A percentile compares a stretch with the other conserved stretches of the same genome.
Evolutionary conservation across 37 sponge, comb jelly and placozoan species (phyloP).

Genomic region (Ephydatia muelleri): DNA sequence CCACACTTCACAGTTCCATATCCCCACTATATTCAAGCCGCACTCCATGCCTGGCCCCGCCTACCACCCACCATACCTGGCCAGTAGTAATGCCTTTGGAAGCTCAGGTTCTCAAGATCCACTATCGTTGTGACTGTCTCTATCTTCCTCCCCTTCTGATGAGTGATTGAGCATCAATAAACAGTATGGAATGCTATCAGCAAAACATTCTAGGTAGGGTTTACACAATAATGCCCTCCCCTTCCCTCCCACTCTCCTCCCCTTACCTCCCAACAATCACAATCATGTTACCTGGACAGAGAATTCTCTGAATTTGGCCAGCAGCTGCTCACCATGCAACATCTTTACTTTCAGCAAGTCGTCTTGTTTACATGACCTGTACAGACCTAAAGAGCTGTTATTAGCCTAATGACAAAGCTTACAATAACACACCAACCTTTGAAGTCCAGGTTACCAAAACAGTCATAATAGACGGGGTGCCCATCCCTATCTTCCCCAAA

Average conservation of each 20-base stretch:
- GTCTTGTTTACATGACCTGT: background rate
- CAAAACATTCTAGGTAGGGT: too few species aligned
- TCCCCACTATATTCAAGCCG: background rate
- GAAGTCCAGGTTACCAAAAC: constrained; percentile 57
- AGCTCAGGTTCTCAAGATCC: constrained; percentile 63
- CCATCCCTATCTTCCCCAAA: constrained; percentile 76
- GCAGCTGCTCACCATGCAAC: background rate
- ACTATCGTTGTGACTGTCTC: constrained; percentile 28
- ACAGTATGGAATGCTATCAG: too few species aligned
- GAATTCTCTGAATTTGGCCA: background rate
- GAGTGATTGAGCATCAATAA: background rate
- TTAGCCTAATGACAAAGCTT: background rate
- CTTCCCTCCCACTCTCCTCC: too few species aligned
- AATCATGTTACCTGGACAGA: background rate
- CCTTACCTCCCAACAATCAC: too few species aligned
- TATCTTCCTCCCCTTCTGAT: constrained; percentile 50
- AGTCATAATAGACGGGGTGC: constrained; percentile 53
- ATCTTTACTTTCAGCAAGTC: background rate
- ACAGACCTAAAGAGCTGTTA: background rate
- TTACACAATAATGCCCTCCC: too few species aligned
- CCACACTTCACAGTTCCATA: background rate
- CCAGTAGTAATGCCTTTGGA: constrained; percentile 66
- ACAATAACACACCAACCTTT: constrained; percentile 29
- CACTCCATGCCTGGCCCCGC: too few species aligned
- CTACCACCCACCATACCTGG: constrained; percentile 16